Evolutionary conservation across 1,140 invertebrate species (phyloP), one percentile per base, ranked within the genome.

Genomic region (Drosophila setifemur): DNA sequence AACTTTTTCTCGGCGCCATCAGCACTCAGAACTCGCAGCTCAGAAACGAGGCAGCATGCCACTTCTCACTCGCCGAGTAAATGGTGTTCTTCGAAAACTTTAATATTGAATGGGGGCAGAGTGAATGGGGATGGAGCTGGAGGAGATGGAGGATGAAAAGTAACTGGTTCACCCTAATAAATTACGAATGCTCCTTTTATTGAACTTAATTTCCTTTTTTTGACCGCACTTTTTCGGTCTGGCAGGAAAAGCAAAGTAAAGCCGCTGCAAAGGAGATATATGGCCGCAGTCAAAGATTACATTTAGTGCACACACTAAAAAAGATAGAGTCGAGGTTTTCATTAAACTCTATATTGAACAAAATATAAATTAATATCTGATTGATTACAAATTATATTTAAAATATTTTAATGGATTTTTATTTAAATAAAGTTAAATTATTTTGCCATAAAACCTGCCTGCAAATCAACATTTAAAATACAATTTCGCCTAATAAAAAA

Each of bases 181-280:
- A 83, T 83, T 83, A 78, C 74, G 63, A 58, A 83, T 79, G 60
- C 52, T 66, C 55, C 60, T 83, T 82, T 85, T 82, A 83, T 83
- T 83, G 78, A 83, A 83, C 79, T 85, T 85, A 83, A 83, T 79
- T 83, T 85, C 78, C 73, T 79, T 74, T 78, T 85, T 77, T 63
- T 55, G 54, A 85, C 70, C 74, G 60, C 74, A 71, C 37, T 72
- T 70, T 76, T 76, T 71, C 11, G 58, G 64, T 39, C 57, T 70
- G 39, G 23, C 28, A 26, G 44, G 35, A 23, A 33, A 35, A 14
- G 58, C 60, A 66, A 66, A 64, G 58, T 67, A 69, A 73, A 79
- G 71, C 60, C 71, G 58, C 60, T 67, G 67, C 76, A 81, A 78
- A 83, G 71, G 63, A 83, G 79, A 83, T 85, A 85, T 85, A 85